Evolutionary conservation across 2,113 vertebrate genomes (phyloP).

Genomic region (Phasianus colchicus): DNA sequence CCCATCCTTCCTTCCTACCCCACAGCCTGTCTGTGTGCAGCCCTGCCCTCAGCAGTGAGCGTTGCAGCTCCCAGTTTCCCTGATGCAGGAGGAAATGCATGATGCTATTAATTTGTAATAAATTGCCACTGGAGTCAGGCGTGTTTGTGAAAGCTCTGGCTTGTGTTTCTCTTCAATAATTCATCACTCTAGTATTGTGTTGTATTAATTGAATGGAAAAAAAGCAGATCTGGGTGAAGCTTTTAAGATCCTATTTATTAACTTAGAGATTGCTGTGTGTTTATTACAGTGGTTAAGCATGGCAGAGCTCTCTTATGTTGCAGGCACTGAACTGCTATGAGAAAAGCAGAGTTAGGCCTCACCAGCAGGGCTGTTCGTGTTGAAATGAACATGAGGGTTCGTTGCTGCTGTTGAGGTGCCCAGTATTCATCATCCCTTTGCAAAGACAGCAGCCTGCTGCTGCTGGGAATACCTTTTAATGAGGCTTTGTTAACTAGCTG

Average conservation of each 20-base stretch:
- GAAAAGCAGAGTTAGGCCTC: neutral
- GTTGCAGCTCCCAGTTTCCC: neutral
- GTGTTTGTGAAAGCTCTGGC: neutral
- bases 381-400: neutral
- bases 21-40: neutral
- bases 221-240: slow-evolving; percentile 3
- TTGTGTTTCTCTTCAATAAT: slow-evolving; percentile 65
- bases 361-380: neutral
- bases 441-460: neutral
- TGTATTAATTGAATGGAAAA: slow-evolving; percentile 36
- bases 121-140: neutral
- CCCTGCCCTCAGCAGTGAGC: neutral
- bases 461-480: neutral
- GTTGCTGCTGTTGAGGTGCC: neutral
- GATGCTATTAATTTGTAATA: slow-evolving; percentile 53
- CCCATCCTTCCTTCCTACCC: neutral
- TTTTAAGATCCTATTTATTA: slow-evolving; percentile 42
- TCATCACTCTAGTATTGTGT: neutral
- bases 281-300: neutral
- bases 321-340: neutral
- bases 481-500: neutral
- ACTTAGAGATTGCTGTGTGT: neutral
- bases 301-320: neutral
- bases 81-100: neutral
- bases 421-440: neutral